Percentiles rank a stretch among this genome's conserved stretches.
Conservation (phyloP, 2,113 vertebrate genomes). For the Menura novaehollandiae region DNA sequence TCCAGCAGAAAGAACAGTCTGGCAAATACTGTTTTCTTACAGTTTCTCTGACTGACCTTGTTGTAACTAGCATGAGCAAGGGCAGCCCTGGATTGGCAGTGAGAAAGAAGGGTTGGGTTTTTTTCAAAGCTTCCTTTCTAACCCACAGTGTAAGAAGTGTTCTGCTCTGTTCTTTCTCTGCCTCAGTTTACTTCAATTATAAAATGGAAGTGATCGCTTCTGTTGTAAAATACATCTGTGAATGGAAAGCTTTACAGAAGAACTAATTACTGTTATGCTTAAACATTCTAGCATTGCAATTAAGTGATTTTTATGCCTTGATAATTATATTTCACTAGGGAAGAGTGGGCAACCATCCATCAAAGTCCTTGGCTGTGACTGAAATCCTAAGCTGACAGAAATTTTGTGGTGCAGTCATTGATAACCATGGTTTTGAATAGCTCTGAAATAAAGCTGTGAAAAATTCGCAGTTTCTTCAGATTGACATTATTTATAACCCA, state of each 20-base stretch:
- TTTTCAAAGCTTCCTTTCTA: background rate
- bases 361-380: conserved; percentile 61
- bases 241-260: conserved; percentile 18
- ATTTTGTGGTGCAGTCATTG: conserved; percentile 68
- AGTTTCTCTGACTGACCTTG: background rate
- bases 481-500: conserved; percentile 63
- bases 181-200: conserved; percentile 35
- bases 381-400: conserved; percentile 62
- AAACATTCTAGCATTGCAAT: background rate
- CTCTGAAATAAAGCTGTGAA: conserved; percentile 71
- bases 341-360: conserved; percentile 44
- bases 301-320: conserved; percentile 35
- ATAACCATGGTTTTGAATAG: conserved; percentile 72
- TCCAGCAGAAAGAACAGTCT: background rate
- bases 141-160: background rate
- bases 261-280: conserved; percentile 22
- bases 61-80: background rate
- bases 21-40: background rate
- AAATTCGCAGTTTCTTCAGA: conserved; percentile 72
- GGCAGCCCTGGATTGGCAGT: background rate
- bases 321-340: conserved; percentile 32
- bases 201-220: conserved; percentile 26
- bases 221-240: conserved; percentile 11
- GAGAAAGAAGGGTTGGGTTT: background rate
- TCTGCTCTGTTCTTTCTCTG: background rate